A percentile compares a stretch with the other conserved stretches of the same genome.
These are phyloP conservation scores for Sebastes steindachneri DNA, from an alignment of 2,797 vertebrate species.

Conservation along the genomic window DNA sequence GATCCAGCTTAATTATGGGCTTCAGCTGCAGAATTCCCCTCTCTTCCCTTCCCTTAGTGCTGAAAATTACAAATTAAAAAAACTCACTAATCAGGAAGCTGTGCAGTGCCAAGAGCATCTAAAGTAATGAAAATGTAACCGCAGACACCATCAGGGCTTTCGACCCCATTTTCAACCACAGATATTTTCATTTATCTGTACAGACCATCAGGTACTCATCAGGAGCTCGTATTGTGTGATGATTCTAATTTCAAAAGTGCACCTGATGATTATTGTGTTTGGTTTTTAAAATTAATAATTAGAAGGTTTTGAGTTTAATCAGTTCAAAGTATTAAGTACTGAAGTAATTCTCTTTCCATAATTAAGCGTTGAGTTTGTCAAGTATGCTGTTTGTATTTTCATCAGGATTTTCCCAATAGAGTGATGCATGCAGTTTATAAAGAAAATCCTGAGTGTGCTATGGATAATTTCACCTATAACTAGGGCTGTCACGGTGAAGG, in stretches of 20 bases:
- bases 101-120: conserved; percentile 22
- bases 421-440: neutral
- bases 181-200: conserved; percentile 45
- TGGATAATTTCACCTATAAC: neutral
- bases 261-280: conserved; percentile 35
- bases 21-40: conserved; percentile 20
- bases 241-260: conserved; percentile 44
- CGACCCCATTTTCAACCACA: conserved; percentile 18
- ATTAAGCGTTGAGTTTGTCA: conserved; percentile 43
- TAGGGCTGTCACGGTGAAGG: neutral
- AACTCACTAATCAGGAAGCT: conserved; percentile 47
- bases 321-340: conserved; percentile 36
- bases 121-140: conserved; percentile 32
- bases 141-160: conserved; percentile 37
- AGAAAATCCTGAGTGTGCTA: no score
- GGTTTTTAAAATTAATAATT: conserved; percentile 50
- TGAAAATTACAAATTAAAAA: conserved; percentile 50
- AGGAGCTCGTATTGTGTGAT: conserved; percentile 13
- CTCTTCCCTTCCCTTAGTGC: conserved; percentile 17
- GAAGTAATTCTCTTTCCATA: conserved; percentile 28
- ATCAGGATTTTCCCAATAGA: neutral
- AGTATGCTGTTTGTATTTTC: neutral
- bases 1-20: conserved; percentile 33
- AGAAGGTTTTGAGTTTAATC: conserved; percentile 41
- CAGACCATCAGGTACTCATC: conserved; percentile 13